These are phyloP conservation scores for Piaya cayana DNA, from an alignment of 2,113 vertebrate genomes.

Conservation along the genomic window DNA sequence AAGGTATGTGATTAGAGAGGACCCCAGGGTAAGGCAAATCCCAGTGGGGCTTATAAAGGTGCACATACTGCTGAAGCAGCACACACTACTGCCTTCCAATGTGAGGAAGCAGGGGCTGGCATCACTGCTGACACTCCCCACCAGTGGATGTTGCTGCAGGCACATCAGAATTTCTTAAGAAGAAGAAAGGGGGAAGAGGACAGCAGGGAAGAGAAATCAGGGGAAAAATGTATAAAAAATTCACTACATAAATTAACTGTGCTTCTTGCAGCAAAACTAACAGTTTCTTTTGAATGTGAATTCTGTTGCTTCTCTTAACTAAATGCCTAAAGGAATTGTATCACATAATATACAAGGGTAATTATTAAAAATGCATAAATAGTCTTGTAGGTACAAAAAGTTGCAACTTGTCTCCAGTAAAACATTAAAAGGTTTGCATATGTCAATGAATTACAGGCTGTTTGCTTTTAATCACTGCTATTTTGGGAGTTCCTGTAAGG, in stretches of 20 bases:
- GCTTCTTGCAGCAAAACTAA: constrained; percentile 66
- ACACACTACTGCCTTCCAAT: neutral
- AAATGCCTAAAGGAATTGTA: constrained; percentile 69
- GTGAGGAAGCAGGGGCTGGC: neutral
- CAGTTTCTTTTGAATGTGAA: constrained; percentile 71
- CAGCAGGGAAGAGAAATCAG: constrained; percentile 73
- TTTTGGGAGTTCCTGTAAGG: constrained; percentile 77
- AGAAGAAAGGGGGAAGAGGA: constrained; percentile 69
- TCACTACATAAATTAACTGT: constrained; percentile 74
- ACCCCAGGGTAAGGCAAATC: neutral
- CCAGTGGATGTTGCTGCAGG: constrained; percentile 72
- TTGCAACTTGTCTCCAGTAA: constrained; percentile 72
- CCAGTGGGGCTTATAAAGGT: constrained; percentile 8
- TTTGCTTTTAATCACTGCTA: constrained; percentile 78
- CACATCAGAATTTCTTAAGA: constrained; percentile 71
- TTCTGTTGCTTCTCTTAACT: constrained; percentile 57
- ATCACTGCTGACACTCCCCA: constrained; percentile 30
- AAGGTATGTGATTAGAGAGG: constrained; percentile 44
- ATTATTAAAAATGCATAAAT: constrained; percentile 77
- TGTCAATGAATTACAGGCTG: constrained; percentile 76
- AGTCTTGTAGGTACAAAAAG: constrained; percentile 66
- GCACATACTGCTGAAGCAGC: neutral
- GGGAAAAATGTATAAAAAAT: constrained; percentile 69
- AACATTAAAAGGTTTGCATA: constrained; percentile 74
- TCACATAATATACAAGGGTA: constrained; percentile 68